Evolutionary conservation across 2,113 vertebrate genomes (phyloP).

Genomic region (Enhydra lutris): DNA sequence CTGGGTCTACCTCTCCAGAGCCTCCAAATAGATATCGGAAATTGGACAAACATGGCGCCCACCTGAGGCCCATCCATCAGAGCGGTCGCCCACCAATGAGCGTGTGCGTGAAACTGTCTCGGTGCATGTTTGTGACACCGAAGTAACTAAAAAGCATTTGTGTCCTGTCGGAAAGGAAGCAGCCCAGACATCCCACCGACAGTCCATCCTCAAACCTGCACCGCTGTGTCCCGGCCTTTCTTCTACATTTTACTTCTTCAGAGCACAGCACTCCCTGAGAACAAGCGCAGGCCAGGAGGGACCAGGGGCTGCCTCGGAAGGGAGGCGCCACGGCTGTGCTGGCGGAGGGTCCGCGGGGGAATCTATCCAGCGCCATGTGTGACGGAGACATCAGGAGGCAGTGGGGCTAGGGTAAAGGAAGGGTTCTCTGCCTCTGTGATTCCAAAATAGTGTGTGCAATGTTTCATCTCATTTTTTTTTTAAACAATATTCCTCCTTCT

Average conservation of each 20-base stretch:
- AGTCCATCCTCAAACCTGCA: neutral
- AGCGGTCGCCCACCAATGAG: neutral
- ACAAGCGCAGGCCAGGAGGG: fast-evolving
- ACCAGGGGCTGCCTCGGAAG: neutral
- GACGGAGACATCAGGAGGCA: conserved; percentile 26
- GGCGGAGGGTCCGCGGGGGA: conserved; percentile 28
- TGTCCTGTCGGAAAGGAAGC: neutral
- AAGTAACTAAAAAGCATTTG: fast-evolving
- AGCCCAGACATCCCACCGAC: neutral
- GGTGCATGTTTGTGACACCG: fast-evolving
- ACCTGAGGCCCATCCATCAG: too few relatives aligned
- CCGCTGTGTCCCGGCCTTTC: neutral
- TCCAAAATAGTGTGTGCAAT: neutral
- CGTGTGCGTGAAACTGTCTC: fast-evolving
- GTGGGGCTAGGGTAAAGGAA: neutral
- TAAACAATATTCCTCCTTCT: neutral
- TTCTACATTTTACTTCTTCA: neutral
- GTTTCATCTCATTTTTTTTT: neutral
- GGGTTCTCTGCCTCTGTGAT: neutral
- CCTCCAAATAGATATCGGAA: neutral
- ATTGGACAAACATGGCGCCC: fast-evolving
- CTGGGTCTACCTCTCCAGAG: neutral
- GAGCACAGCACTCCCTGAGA: neutral
- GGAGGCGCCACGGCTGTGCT: neutral
- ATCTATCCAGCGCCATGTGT: neutral